Conservation (phyloP, 2,113 vertebrate genomes). For the Mobula birostris region DNA sequence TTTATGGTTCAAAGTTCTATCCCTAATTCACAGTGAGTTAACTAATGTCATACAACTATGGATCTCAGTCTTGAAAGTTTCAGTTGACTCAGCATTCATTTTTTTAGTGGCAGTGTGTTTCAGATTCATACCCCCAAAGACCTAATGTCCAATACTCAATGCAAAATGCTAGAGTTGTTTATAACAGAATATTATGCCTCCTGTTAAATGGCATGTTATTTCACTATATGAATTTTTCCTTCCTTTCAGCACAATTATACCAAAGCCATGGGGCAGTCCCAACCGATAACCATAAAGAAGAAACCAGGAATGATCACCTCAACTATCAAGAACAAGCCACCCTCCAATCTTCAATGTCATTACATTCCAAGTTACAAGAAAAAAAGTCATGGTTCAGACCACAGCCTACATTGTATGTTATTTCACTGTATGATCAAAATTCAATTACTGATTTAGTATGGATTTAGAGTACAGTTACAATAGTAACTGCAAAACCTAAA, state of each 20-base stretch:
- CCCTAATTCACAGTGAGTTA: not conserved
- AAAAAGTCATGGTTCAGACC: not conserved
- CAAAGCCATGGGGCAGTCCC: slow-evolving; percentile 42
- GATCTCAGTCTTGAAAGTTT: not conserved
- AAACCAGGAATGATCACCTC: slow-evolving; percentile 42
- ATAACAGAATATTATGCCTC: not conserved
- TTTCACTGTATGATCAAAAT: not conserved
- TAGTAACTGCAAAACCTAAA: no score
- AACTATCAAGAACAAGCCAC: slow-evolving; percentile 46
- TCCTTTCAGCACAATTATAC: slow-evolving; percentile 51
- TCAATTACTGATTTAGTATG: no score
- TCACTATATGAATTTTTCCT: not conserved
- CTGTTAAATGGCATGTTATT: not conserved
- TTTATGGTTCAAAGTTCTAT: not conserved
- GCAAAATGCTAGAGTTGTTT: not conserved
- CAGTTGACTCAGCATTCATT: not conserved
- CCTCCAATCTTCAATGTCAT: not conserved
- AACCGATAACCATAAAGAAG: slow-evolving; percentile 42
- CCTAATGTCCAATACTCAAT: not conserved
- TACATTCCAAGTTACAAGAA: not conserved
- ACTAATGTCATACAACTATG: not conserved
- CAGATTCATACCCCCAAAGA: not conserved
- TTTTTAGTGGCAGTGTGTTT: not conserved
- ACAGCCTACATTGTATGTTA: not conserved
- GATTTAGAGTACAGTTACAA: no score